These are phyloP conservation scores for Stomorhina lunata DNA, from an alignment of 2,888 invertebrate species.

Conservation along the genomic window DNA sequence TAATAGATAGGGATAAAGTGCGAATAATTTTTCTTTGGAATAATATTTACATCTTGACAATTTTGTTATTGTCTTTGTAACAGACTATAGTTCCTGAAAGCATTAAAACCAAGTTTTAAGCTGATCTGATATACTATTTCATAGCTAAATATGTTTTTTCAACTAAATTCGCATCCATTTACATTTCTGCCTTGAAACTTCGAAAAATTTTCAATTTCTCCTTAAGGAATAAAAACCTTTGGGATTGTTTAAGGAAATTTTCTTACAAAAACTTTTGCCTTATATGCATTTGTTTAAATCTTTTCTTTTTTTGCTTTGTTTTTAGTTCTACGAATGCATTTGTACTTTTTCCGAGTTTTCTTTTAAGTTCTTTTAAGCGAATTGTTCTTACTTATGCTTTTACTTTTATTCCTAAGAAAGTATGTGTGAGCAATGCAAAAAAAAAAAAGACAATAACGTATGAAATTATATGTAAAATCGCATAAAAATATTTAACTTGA, in stretches of 20 bases:
- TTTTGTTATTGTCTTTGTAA: too few species aligned
- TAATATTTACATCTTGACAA: too few species aligned
- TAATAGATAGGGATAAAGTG: too few species aligned
- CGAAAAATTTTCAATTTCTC: not conserved
- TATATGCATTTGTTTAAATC: not conserved
- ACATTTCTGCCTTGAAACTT: not conserved
- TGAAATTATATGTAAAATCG: conserved; percentile 29
- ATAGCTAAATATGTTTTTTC: too few species aligned
- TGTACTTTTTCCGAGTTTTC: conserved; percentile 9
- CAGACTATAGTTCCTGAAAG: too few species aligned
- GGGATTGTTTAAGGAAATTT: not conserved
- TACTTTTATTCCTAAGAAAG: not conserved
- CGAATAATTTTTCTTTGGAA: too few species aligned
- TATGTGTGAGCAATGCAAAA: not conserved
- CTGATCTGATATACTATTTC: too few species aligned
- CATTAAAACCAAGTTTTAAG: too few species aligned
- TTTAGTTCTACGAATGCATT: not conserved
- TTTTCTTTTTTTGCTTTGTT: not conserved
- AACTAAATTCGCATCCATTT: too few species aligned
- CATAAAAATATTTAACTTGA: conserved; percentile 63
- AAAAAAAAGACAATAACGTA: conserved; percentile 1
- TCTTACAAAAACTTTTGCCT: conserved; percentile 16
- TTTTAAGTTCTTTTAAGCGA: conserved; percentile 19
- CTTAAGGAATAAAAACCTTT: not conserved
- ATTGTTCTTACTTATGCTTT: not conserved